Base-by-base conservation (phyloP, 2,888 invertebrate species). In the Atethmia centrago region DNA sequence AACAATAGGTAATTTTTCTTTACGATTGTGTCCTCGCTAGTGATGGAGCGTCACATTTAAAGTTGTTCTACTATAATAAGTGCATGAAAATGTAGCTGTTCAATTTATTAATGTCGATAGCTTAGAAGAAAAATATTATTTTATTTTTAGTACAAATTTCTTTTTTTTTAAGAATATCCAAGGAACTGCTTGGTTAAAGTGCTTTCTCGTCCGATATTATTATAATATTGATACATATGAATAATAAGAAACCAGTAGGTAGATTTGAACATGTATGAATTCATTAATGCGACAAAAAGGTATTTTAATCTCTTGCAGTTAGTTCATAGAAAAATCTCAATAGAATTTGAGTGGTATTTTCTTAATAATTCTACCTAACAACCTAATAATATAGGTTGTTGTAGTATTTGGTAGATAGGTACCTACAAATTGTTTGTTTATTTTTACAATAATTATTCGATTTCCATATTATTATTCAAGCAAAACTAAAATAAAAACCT, bases 61-160 rank as follows among this genome's bases (percentile, higher is more conserved):
- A 82, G 78, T 71, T 49, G 66, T 63, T 45, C 42, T 14, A 36
- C 31, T 71, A 45, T 45, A 77, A 19, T 53, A 51, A 51, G 28
- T 45, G 47, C 53, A 61, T 42, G n/a, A 58, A 25, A 36, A 42
- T 10, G 69, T 80, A 80, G 49, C 49, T 73, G 49, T 66, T 73
- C 66, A 74, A 72, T 56, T 53, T 68, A 66, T 69, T 36, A 1
- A 31, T 59, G 49, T 75, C 55, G 61, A 55, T 51, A 31, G 58
- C 59, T 67, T 77, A 62, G 51, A 64, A 55, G 51, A 61, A 45
- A 68, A 67, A 72, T 71, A 51, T 55, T 49, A 63, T 78, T 79
- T 82, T 78, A 79, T 76, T 74, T 78, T 86, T 86, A 87, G 87
- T 87, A 87, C 87, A 87, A 86, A 86, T 79, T 78, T 66, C 10